Percentiles rank a stretch among this genome's conserved stretches.
Evolutionary conservation across 2,113 vertebrate species (phyloP).

Genomic region (Carassius auratus): DNA sequence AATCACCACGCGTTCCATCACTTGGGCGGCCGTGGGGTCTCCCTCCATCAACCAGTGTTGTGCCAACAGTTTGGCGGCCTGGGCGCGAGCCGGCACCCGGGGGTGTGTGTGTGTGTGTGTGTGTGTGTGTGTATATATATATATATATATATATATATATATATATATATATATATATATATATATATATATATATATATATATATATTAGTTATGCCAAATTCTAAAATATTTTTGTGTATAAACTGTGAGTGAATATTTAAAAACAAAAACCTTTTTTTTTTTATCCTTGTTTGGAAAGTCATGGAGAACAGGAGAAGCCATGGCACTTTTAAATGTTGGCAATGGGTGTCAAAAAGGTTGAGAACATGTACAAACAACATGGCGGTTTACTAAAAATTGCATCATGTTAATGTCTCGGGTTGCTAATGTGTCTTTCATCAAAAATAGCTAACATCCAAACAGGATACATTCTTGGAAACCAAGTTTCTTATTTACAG

Average conservation of each 20-base stretch:
- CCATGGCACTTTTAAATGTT: background rate
- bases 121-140: too few species aligned
- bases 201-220: background rate
- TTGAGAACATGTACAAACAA: background rate
- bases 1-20: too few species aligned
- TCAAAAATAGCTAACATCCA: constrained; percentile 1
- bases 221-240: background rate
- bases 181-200: too few species aligned
- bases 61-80: too few species aligned
- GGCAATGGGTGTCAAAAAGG: too few species aligned
- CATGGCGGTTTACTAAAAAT: constrained; percentile 1
- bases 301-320: background rate
- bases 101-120: too few species aligned
- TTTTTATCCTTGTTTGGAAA: background rate
- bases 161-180: too few species aligned
- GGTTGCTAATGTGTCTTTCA: constrained; percentile 1
- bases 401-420: background rate
- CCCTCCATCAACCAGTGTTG: too few species aligned
- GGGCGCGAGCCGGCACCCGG: too few species aligned
- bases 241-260: background rate
- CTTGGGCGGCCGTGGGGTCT: too few species aligned
- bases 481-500: constrained; percentile 5
- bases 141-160: too few species aligned
- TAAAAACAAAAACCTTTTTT: too few species aligned
- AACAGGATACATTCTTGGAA: background rate